These are phyloP conservation scores for Spea bombifrons DNA, from an alignment of 2,113 vertebrate species.

Conservation along the genomic window DNA sequence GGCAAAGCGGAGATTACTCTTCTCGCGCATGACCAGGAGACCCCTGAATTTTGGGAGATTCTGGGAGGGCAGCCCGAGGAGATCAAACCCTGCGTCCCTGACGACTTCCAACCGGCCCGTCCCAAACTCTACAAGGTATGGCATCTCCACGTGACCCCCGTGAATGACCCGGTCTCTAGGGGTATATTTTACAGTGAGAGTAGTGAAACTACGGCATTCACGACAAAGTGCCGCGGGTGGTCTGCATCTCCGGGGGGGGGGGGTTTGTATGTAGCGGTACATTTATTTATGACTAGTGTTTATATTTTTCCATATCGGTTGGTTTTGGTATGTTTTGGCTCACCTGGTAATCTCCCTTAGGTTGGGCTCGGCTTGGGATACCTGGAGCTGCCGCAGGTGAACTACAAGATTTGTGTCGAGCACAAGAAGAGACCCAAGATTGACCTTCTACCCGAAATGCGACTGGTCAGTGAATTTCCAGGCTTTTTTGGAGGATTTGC, in stretches of 20 bases:
- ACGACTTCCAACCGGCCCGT: slow-evolving; percentile 81
- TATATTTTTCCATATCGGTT: not conserved
- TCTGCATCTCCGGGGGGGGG: too few relatives aligned
- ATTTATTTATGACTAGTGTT: not conserved
- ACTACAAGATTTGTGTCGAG: slow-evolving; percentile 95
- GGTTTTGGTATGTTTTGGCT: not conserved
- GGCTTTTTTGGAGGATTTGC: not conserved
- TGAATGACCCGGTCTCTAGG: too few relatives aligned
- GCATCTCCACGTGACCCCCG: not conserved
- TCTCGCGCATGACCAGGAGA: slow-evolving; percentile 80
- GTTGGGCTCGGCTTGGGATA: slow-evolving; percentile 94
- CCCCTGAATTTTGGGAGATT: slow-evolving; percentile 82
- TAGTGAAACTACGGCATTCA: too few relatives aligned
- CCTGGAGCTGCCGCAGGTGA: slow-evolving; percentile 94
- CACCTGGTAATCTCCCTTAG: slow-evolving; percentile 55
- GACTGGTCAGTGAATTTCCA: slow-evolving; percentile 72
- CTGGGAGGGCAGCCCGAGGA: slow-evolving; percentile 88
- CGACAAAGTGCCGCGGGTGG: too few relatives aligned
- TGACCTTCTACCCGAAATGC: slow-evolving; percentile 84
- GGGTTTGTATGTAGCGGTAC: too few relatives aligned
- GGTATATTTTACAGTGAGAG: too few relatives aligned
- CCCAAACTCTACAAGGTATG: slow-evolving; percentile 94
- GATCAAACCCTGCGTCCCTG: slow-evolving; percentile 83
- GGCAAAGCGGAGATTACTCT: slow-evolving; percentile 84
- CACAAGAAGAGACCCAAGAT: slow-evolving; percentile 88